Base-by-base conservation (phyloP, 1,140 invertebrate genomes). In the Dinoponera quadriceps region DNA sequence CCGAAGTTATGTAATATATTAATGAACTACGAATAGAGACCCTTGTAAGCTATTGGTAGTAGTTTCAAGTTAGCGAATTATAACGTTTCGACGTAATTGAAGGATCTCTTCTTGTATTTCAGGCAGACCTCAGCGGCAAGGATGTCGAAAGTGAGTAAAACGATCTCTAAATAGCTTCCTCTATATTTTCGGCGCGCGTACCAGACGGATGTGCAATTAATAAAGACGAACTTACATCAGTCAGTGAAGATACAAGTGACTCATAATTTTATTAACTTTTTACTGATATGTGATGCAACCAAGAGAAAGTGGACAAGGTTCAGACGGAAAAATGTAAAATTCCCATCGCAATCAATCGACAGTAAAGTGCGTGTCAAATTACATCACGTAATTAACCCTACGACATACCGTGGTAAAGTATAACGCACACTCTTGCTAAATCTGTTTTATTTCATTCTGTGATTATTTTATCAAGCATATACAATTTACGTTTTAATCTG, bases 121-220 rank as follows among this genome's bases (percentile, higher is more conserved):
- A 97, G 96, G 96, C 96, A 93, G 96, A 96, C 94, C 95, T 97
- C 90, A 95, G 95, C 92, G 95, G 96, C 92, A 96, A 95, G 94
- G 96, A 97, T 92, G 93, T 96, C 91, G 96, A 97, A 95, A 96
- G 96, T 97, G 94, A 96, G 96, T 97, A 95, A 83, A 82, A 65
- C 49, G 18, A 69, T 38, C 18, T 44, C 20, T 27, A 77, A 80
- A 48, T 57, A 68, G 16, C 9, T 68, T 48, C 4, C 16, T 3
- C 69, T 25, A 57, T 63, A 38, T 59, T 55, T 65, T 29, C 16
- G 20, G 16, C 25, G 51, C 5, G 63, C n/a, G 20, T 29, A 62
- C 27, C n/a, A 22, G 27, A 49, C n/a, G 22, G 7, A 57, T 59
- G 18, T 74, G 38, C 38, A 60, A 71, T 66, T 59, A 69, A 57